Conservation (phyloP, 2,113 vertebrate genomes). For the Thamnaconus septentrionalis region DNA sequence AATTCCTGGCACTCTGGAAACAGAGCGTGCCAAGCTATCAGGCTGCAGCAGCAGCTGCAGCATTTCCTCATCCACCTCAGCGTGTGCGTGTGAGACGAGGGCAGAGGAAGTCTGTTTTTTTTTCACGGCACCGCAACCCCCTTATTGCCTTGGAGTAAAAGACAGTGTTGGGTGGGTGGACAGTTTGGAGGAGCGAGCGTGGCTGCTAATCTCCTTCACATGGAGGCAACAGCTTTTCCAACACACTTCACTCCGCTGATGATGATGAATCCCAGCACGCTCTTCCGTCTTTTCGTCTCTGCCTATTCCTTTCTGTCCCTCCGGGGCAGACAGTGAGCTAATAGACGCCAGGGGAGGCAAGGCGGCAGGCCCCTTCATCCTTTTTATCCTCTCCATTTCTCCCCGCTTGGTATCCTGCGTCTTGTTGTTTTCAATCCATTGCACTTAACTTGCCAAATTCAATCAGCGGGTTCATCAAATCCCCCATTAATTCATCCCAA, state of each 20-base stretch:
- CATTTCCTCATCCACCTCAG: constrained; percentile 17
- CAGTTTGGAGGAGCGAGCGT: constrained; percentile 27
- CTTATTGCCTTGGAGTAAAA: constrained; percentile 12
- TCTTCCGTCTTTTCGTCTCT: constrained; percentile 16
- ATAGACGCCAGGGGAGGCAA: constrained; percentile 25
- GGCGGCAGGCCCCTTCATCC: constrained; percentile 14
- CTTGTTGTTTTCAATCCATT: not conserved
- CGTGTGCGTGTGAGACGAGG: constrained; percentile 11
- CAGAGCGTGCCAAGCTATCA: constrained; percentile 43
- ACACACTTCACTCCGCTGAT: constrained; percentile 48
- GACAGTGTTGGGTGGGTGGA: constrained; percentile 7
- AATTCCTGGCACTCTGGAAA: constrained; percentile 33
- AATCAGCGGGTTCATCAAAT: too few relatives aligned
- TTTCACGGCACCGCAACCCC: constrained; percentile 10
- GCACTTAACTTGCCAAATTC: too few relatives aligned
- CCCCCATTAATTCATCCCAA: too few relatives aligned
- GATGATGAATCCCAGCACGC: constrained; percentile 60
- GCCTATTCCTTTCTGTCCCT: constrained; percentile 43
- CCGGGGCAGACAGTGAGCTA: constrained; percentile 50
- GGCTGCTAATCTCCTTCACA: constrained; percentile 48
- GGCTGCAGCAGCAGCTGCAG: constrained; percentile 13
- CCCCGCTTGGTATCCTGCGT: constrained; percentile 2
- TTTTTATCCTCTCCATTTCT: constrained; percentile 12
- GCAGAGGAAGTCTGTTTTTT: constrained; percentile 3
- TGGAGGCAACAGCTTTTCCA: constrained; percentile 57